phyloP scores from a whole-genome alignment of 35 echinoderm and acorn worm species.

The Heliocidaris erythrogramma region DNA sequence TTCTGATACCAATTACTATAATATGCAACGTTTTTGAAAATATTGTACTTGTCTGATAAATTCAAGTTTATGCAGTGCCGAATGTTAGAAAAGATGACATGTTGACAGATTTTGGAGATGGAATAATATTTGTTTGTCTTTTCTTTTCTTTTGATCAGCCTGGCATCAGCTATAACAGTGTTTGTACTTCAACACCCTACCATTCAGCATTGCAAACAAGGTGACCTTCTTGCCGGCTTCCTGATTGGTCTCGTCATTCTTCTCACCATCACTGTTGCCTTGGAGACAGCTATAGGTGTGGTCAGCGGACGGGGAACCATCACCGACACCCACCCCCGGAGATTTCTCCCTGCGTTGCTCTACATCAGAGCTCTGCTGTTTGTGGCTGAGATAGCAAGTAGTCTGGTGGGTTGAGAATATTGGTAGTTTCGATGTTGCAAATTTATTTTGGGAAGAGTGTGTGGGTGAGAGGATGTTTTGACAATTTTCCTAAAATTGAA shows the following conservation, averaged over 20 bases:
- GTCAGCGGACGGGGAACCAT: conserved; percentile 78
- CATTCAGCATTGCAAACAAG: conserved; percentile 64
- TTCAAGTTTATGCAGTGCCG: too few species aligned
- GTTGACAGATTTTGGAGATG: too few species aligned
- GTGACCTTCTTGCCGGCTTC: conserved; percentile 68
- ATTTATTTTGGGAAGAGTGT: too few species aligned
- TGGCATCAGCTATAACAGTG: conserved; percentile 67
- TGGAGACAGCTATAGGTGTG: conserved; percentile 75
- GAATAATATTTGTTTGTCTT: neutral
- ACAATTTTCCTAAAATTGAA: too few species aligned
- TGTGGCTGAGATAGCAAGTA: conserved; percentile 74
- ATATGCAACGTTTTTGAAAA: too few species aligned
- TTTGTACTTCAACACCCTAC: conserved; percentile 64
- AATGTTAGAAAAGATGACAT: too few species aligned
- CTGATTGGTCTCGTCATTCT: conserved; percentile 73
- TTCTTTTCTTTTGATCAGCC: conserved; percentile 49
- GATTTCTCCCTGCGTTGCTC: conserved; percentile 59
- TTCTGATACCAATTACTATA: too few species aligned
- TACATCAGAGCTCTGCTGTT: conserved; percentile 82
- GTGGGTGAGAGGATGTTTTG: too few species aligned
- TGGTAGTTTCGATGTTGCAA: neutral
- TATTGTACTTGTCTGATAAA: too few species aligned
- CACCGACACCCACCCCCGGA: conserved; percentile 45
- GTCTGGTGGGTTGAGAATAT: conserved; percentile 24
- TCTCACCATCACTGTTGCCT: conserved; percentile 69